Evolutionary conservation across 2,888 invertebrate species (phyloP).

Genomic region (Leucophenga maculata): DNA sequence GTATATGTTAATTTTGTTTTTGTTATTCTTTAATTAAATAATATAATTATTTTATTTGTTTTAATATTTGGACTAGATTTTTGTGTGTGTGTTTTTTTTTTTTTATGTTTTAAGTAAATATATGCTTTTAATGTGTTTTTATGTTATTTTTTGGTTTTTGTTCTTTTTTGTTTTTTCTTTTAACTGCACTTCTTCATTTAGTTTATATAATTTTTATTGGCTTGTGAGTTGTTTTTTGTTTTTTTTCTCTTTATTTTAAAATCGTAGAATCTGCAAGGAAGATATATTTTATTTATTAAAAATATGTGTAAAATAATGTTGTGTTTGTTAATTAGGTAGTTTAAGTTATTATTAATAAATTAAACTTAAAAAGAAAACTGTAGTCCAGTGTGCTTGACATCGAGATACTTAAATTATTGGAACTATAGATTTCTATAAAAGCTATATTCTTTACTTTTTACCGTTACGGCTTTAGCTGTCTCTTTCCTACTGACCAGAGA

Average conservation of each 20-base stretch:
- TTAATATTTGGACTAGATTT: slow-evolving; percentile 61
- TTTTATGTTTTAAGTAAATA: slow-evolving; percentile 18
- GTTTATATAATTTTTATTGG: slow-evolving; percentile 27
- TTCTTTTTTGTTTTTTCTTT: slow-evolving; percentile 29
- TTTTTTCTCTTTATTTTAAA: slow-evolving; percentile 38
- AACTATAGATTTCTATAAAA: too few species aligned
- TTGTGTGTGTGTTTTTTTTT: slow-evolving; percentile 41
- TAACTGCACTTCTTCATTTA: slow-evolving; percentile 29
- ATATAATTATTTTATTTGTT: slow-evolving; percentile 33
- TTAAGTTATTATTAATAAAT: too few species aligned
- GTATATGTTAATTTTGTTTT: slow-evolving; percentile 37
- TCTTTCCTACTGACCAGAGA: too few species aligned
- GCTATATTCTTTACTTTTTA: too few species aligned
- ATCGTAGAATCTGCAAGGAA: slow-evolving; percentile 60
- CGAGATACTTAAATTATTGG: too few species aligned
- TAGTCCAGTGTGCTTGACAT: too few species aligned
- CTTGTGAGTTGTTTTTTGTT: slow-evolving; percentile 39
- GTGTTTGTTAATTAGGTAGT: background rate
- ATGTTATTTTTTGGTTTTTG: slow-evolving; percentile 32
- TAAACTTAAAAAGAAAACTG: too few species aligned
- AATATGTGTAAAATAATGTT: background rate
- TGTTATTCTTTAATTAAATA: slow-evolving; percentile 3
- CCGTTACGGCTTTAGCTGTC: too few species aligned
- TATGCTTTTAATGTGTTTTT: slow-evolving; percentile 34
- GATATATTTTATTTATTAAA: slow-evolving; percentile 21